These are phyloP conservation scores for Catotricha subobsoleta DNA, from an alignment of 2,888 invertebrate species.

Conservation along the genomic window DNA sequence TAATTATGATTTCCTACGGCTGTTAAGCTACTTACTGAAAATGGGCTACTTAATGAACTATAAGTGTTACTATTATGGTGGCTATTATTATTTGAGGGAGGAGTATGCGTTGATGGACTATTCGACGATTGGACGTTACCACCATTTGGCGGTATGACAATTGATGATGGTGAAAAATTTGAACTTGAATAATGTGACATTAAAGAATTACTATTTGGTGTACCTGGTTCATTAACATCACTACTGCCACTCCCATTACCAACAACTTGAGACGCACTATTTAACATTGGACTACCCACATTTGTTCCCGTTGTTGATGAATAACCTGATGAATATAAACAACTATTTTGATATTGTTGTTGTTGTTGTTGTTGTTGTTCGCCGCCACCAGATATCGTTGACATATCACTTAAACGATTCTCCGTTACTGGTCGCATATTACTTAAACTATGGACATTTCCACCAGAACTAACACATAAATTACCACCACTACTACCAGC, in stretches of 20 bases:
- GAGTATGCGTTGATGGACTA: not conserved
- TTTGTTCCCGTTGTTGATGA: conserved; percentile 3
- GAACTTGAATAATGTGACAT: conserved; percentile 18
- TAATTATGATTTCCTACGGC: conserved; percentile 3
- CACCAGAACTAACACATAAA: conserved; percentile 5
- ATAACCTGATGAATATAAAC: conserved; percentile 7
- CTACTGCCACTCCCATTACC: not conserved
- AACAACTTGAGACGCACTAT: conserved; percentile 24
- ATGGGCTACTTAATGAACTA: conserved; percentile 21
- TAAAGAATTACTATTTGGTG: conserved; percentile 32
- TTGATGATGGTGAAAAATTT: conserved; percentile 6
- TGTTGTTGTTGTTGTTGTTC: conserved; percentile 5
- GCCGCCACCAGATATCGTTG: not conserved
- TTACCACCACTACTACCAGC: conserved; percentile 1
- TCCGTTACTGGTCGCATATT: not conserved
- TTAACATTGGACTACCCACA: conserved; percentile 4
- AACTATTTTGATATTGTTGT: conserved; percentile 7
- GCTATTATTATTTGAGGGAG: not conserved
- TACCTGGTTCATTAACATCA: conserved; percentile 1
- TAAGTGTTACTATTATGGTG: conserved; percentile 5
- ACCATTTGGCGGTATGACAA: not conserved
- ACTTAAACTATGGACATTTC: no score
- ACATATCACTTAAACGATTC: not conserved
- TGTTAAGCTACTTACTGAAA: conserved; percentile 31
- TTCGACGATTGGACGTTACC: conserved; percentile 1